Evolutionary conservation across 2,797 vertebrate species (phyloP), one percentile per base, ranked within the genome.

Genomic region (Chaenodraco wilsoni): DNA sequence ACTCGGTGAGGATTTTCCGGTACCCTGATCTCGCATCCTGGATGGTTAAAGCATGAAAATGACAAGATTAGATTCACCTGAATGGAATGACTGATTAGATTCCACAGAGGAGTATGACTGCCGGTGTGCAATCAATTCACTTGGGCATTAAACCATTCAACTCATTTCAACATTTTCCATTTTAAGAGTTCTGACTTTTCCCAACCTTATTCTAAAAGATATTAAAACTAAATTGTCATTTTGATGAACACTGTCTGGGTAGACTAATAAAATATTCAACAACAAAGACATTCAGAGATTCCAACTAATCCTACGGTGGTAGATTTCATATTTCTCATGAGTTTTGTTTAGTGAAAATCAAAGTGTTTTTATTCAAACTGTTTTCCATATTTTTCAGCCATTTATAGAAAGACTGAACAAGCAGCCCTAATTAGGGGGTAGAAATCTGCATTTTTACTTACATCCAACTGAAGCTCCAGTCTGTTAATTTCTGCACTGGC

Each of bases 401-500:
- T n/a, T 1, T 33, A n/a, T 10, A 5, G 11, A 8, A 54, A n/a
- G 13, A 67, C 5, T 19, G 1, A 59, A 56, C 5, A 49, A 52
- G 55, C 15, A 1, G 0, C 7, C 17, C 40, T 33, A 54, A 58
- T 16, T 74, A 44, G 14, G 9, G 17, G 16, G 27, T 44, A 31
- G 16, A 31, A 57, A 61, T 17, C 14, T 41, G 48, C 52, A n/a
- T 44, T 33, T 55, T 17, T 19, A 95, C 96, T 96, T 85, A 97
- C 97, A 46, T 97, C 96, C 85, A 98, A 82, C 82, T 96, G 95
- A 55, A 98, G 93, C 59, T 98, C 97, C 31, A 97, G 93, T 37
- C 85, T 94, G 89, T 98, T 98, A 84, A 98, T 98, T 88, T 98
- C 97, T 69, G 95, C 97, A 1, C 96, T 98, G 82, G 97, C 97